Evolutionary conservation across 2,113 vertebrate species (phyloP).

Genomic region (Neogobius melanostomus): DNA sequence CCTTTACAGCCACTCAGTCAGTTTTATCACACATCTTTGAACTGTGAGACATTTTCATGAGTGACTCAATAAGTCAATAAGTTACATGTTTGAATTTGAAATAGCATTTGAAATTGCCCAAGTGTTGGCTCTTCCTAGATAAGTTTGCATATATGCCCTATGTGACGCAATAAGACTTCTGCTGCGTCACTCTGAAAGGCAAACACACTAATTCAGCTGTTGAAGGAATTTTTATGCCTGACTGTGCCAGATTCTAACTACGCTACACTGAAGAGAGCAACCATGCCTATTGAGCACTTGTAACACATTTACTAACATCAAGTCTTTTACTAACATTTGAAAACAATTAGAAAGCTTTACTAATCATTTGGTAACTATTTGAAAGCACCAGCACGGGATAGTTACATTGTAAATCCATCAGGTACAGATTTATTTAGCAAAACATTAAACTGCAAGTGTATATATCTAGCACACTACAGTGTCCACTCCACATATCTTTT

Average conservation of each 20-base stretch:
- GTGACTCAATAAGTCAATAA: not conserved
- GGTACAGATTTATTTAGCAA: no score
- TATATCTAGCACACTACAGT: no score
- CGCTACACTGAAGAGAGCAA: not conserved
- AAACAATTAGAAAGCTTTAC: no score
- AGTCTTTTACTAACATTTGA: no score
- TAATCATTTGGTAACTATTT: no score
- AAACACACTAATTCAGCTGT: slow-evolving; percentile 40
- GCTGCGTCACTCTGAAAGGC: slow-evolving; percentile 55
- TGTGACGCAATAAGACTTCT: slow-evolving; percentile 52
- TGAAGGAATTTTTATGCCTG: slow-evolving; percentile 36
- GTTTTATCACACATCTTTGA: slow-evolving; percentile 13
- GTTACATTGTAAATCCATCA: no score
- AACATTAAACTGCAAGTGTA: no score
- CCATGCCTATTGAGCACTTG: not conserved
- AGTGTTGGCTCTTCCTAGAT: not conserved
- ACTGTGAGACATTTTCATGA: not conserved
- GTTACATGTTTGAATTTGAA: not conserved
- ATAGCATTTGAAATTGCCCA: not conserved
- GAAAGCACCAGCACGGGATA: no score
- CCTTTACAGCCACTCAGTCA: slow-evolving; percentile 12
- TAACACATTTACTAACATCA: no score
- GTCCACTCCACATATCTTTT: no score
- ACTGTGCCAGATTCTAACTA: slow-evolving; percentile 13
- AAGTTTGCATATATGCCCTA: slow-evolving; percentile 10